phyloP scores from a whole-genome alignment of 1,140 invertebrate species.

The Diorhabda elongata region DNA sequence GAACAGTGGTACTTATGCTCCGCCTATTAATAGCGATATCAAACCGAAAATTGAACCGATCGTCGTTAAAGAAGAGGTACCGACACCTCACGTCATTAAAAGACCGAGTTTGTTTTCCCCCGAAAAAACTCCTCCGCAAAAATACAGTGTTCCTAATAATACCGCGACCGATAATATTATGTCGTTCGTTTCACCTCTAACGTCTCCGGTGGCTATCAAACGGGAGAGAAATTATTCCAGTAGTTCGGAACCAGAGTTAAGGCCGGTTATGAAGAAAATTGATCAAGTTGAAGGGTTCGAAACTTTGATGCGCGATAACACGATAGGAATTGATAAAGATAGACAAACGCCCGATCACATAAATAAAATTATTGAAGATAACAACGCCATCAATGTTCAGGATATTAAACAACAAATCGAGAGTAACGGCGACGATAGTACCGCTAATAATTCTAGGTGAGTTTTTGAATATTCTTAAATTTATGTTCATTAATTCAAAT shows the following conservation, averaged over 20 bases:
- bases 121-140: conserved; percentile 47
- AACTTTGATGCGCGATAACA: conserved; percentile 43
- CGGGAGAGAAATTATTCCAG: conserved; percentile 36
- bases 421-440: neutral
- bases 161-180: conserved; percentile 7
- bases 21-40: conserved; percentile 9
- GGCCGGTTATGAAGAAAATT: conserved; percentile 46
- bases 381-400: neutral
- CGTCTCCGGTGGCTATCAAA: conserved; percentile 33
- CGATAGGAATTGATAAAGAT: conserved; percentile 38
- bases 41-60: conserved; percentile 29
- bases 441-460: too few relatives aligned
- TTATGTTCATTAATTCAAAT: too few relatives aligned
- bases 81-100: conserved; percentile 37
- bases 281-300: conserved; percentile 48
- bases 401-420: neutral
- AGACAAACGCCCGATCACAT: conserved; percentile 35
- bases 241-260: conserved; percentile 46
- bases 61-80: conserved; percentile 33
- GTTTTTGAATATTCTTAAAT: too few relatives aligned
- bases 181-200: conserved; percentile 35
- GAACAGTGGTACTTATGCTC: conserved; percentile 31
- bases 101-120: conserved; percentile 52
- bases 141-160: conserved; percentile 24
- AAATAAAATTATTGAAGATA: conserved; percentile 1